Conservation (phyloP, 1,140 invertebrate genomes). For the Sarcophaga bullata region DNA sequence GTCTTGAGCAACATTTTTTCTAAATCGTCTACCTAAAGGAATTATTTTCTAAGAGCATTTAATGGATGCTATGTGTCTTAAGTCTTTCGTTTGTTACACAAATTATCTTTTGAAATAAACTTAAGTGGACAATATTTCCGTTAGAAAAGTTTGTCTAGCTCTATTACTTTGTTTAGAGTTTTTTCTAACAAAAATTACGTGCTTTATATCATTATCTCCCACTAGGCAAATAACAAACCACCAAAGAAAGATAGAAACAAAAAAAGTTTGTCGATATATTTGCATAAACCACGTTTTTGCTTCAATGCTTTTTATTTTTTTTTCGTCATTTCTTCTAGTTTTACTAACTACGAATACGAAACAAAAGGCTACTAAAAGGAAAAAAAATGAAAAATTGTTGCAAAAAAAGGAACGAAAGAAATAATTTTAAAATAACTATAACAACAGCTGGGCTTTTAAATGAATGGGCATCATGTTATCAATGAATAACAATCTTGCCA, state of each 20-base stretch:
- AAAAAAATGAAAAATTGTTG: no score
- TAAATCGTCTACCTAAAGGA: no score
- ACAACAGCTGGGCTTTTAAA: slow-evolving; percentile 21
- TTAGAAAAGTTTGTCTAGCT: not conserved
- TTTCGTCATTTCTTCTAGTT: slow-evolving; percentile 32
- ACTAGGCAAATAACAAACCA: not conserved
- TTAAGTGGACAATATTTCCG: no score
- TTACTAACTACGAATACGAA: slow-evolving; percentile 17
- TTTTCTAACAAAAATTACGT: not conserved
- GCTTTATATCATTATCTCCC: slow-evolving; percentile 19
- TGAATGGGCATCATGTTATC: slow-evolving; percentile 10
- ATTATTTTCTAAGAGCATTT: no score
- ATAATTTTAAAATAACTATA: not conserved
- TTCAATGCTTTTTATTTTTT: not conserved
- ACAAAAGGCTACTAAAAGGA: not conserved
- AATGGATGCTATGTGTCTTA: no score
- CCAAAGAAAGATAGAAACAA: not conserved
- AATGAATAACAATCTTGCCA: slow-evolving; percentile 30
- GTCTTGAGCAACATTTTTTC: no score
- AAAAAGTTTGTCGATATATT: not conserved
- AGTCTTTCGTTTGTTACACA: no score
- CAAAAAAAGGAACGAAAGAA: not conserved
- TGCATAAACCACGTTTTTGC: slow-evolving; percentile 37
- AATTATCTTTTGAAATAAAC: no score
- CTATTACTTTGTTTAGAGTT: not conserved